A percentile compares a stretch with the other conserved stretches of the same genome.
These are phyloP conservation scores for Dione juno DNA, from an alignment of 2,888 invertebrate genomes.

Conservation along the genomic window DNA sequence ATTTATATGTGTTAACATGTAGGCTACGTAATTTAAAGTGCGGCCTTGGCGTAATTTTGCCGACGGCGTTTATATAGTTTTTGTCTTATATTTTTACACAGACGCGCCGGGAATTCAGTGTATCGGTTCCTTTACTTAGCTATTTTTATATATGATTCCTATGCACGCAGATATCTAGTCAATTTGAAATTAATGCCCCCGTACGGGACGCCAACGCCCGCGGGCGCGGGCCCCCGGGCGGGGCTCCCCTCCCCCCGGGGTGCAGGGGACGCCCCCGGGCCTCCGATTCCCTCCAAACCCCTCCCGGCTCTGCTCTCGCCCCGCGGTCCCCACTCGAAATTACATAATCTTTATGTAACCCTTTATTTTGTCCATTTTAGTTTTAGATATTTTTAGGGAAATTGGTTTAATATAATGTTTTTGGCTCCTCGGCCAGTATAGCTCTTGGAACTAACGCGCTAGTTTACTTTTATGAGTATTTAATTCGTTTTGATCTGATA, in stretches of 20 bases:
- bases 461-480: constrained; percentile 61
- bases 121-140: constrained; percentile 82
- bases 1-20: constrained; percentile 74
- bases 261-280: background rate
- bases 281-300: constrained; percentile 24
- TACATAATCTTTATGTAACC: constrained; percentile 65
- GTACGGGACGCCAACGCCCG: constrained; percentile 58
- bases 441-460: constrained; percentile 60
- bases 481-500: constrained; percentile 73
- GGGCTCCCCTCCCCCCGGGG: background rate
- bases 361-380: constrained; percentile 73
- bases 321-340: constrained; percentile 59
- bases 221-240: background rate
- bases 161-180: constrained; percentile 83
- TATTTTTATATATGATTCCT: constrained; percentile 80
- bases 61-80: constrained; percentile 73
- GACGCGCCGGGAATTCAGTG: constrained; percentile 77
- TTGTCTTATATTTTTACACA: constrained; percentile 67
- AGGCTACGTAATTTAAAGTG: constrained; percentile 78
- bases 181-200: constrained; percentile 81
- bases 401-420: constrained; percentile 68
- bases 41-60: constrained; percentile 74
- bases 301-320: constrained; percentile 12
- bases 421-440: constrained; percentile 74
- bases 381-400: constrained; percentile 70